A percentile compares a stretch with the other conserved stretches of the same genome.
Conservation (phyloP, 1,140 invertebrate genomes). For the Ceratitis capitata region DNA sequence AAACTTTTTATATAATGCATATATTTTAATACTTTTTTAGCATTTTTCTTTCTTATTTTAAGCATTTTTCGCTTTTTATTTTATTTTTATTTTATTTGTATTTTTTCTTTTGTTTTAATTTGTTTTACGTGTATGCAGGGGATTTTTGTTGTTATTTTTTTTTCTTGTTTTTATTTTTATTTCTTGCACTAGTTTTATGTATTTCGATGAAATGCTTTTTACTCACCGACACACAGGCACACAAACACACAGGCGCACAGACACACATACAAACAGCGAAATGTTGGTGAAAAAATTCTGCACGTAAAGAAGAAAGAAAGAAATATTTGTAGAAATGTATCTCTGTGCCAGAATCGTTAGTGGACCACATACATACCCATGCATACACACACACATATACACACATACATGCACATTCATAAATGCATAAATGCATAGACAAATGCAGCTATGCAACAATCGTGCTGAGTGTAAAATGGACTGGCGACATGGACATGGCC, state of each 20-base stretch:
- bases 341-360: neutral
- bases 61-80: conserved; percentile 50
- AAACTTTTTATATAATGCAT: neutral
- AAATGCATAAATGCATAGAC: neutral
- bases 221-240: neutral
- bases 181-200: neutral
- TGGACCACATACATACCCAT: no score
- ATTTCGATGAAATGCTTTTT: conserved; percentile 33
- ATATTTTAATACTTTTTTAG: neutral
- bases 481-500: neutral
- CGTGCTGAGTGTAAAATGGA: no score
- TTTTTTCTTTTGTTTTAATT: conserved; percentile 47
- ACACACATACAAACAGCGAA: neutral
- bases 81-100: conserved; percentile 20
- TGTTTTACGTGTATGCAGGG: neutral
- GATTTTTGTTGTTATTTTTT: neutral
- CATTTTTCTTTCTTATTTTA: conserved; percentile 44
- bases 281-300: neutral
- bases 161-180: neutral
- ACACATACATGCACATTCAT: neutral
- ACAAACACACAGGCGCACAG: neutral
- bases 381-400: neutral
- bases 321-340: conserved; percentile 4
- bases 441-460: neutral
- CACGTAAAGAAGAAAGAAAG: conserved; percentile 14